Evolutionary conservation across 64 coral and sea anemone species (phyloP).

Genomic region (Pachyseris speciosa): DNA sequence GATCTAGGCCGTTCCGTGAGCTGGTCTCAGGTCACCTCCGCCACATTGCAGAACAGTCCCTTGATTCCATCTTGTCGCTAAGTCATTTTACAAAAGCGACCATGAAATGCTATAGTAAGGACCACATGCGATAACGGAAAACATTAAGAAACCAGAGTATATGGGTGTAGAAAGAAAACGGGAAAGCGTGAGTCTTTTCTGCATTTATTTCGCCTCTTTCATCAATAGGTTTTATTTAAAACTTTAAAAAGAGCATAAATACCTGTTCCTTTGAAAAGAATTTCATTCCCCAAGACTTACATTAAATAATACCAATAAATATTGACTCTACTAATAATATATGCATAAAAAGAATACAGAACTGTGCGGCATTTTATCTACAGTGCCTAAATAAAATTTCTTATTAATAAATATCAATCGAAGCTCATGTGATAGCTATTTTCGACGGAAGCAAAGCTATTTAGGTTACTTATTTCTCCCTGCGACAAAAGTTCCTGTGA

Average conservation of each 20-base stretch:
- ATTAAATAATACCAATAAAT: slow-evolving; percentile 33
- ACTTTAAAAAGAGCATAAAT: slow-evolving; percentile 43
- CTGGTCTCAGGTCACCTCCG: too few relatives aligned
- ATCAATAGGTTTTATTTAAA: slow-evolving; percentile 23
- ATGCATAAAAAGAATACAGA: neutral
- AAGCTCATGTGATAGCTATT: neutral
- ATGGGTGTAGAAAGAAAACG: neutral
- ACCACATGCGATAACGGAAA: too few relatives aligned
- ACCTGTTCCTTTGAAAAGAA: slow-evolving; percentile 21
- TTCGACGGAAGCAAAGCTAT: neutral
- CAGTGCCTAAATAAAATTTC: slow-evolving; percentile 3
- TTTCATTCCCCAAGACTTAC: slow-evolving; percentile 7
- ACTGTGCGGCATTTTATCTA: neutral
- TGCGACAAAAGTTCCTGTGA: neutral
- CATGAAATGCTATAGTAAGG: too few relatives aligned
- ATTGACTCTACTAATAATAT: neutral
- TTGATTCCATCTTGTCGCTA: too few relatives aligned
- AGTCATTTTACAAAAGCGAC: too few relatives aligned
- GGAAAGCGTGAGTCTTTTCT: neutral
- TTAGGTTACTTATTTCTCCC: neutral
- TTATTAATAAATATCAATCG: slow-evolving; percentile 28
- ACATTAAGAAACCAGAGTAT: neutral
- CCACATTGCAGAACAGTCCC: too few relatives aligned
- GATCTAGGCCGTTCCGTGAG: too few relatives aligned
- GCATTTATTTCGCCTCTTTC: neutral